phyloP scores from a whole-genome alignment of 1,140 invertebrate genomes.

The Anastatus disparis region DNA sequence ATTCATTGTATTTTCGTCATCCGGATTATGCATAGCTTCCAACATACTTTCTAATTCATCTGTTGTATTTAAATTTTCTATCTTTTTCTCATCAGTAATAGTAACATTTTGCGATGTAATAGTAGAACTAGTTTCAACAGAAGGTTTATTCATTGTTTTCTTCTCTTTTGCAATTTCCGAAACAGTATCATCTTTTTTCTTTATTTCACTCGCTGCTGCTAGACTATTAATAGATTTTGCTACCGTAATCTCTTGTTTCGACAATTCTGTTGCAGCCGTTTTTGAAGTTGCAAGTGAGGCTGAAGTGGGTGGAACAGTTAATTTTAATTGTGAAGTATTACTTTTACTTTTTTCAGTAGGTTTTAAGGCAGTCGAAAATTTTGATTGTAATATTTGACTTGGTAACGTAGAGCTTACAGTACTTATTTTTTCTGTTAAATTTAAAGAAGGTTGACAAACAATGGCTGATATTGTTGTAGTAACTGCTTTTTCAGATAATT shows the following conservation, averaged over 20 bases:
- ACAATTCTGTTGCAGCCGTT: conserved; percentile 53
- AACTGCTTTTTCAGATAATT: conserved; percentile 1
- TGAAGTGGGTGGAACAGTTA: conserved; percentile 53
- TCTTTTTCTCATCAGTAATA: conserved; percentile 44
- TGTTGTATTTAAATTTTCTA: conserved; percentile 59
- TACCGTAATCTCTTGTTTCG: conserved; percentile 43
- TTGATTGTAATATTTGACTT: conserved; percentile 30
- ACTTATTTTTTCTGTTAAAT: conserved; percentile 21
- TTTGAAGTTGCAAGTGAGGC: conserved; percentile 56
- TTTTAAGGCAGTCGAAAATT: background rate
- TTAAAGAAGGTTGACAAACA: background rate
- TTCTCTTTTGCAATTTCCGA: conserved; percentile 1
- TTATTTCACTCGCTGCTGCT: conserved; percentile 29
- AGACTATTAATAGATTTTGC: conserved; percentile 25
- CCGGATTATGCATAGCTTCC: conserved; percentile 65
- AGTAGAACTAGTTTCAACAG: background rate
- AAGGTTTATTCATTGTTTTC: conserved; percentile 43
- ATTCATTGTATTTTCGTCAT: conserved; percentile 56
- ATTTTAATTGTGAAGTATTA: conserved; percentile 11
- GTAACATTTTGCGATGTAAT: background rate
- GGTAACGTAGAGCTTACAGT: conserved; percentile 8
- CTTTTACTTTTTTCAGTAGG: conserved; percentile 23
- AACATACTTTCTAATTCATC: conserved; percentile 65
- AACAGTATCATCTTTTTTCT: conserved; percentile 24
- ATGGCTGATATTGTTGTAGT: background rate